These are phyloP conservation scores for Lacerta viridis DNA, from an alignment of 2,797 vertebrate genomes.

Conservation along the genomic window DNA sequence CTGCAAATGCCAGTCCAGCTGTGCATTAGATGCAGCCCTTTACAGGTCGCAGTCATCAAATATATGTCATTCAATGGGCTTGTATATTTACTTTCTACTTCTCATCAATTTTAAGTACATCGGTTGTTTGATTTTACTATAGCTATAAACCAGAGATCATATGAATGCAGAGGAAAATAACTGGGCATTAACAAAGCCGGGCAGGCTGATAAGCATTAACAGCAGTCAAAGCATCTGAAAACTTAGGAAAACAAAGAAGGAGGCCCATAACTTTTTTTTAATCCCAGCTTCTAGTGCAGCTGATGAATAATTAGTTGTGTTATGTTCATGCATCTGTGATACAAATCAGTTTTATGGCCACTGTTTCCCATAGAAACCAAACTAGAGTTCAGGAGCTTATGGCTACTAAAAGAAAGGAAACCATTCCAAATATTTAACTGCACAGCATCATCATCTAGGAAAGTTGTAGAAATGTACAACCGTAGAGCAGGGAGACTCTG, in stretches of 20 bases:
- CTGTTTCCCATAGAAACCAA: background rate
- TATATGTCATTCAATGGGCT: background rate
- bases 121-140: conserved; percentile 18
- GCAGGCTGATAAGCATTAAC: background rate
- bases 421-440: background rate
- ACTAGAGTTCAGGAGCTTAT: background rate
- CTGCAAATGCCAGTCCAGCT: background rate
- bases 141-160: conserved; percentile 2
- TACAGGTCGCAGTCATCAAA: background rate
- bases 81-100: background rate
- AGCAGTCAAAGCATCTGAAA: background rate
- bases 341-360: background rate
- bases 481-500: background rate
- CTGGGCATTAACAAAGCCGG: background rate
- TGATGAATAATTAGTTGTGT: background rate
- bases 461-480: background rate
- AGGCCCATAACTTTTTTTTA: background rate
- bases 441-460: background rate
- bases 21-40: background rate
- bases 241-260: background rate
- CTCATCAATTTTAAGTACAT: conserved; percentile 22
- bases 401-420: background rate
- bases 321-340: background rate
- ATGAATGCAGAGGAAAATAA: conserved; percentile 19
- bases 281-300: background rate